Evolutionary conservation across 2,113 vertebrate genomes (phyloP).

Genomic region (Microtus ochrogaster): DNA sequence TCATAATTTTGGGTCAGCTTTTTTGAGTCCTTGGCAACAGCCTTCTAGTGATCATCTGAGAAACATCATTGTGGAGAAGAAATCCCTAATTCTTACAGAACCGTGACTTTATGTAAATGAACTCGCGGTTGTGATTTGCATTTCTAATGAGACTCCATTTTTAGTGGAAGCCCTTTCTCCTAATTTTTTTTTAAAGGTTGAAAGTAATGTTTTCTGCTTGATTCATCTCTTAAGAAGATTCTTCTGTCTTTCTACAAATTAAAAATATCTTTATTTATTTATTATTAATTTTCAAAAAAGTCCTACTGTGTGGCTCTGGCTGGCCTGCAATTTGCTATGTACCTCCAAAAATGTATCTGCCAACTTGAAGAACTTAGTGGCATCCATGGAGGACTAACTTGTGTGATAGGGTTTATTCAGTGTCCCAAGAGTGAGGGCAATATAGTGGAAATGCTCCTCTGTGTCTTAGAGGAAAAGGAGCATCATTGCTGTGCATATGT

Average conservation of each 20-base stretch:
- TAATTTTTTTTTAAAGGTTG: background rate
- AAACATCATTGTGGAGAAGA: background rate
- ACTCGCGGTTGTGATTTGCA: background rate
- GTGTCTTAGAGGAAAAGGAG: conserved; percentile 34
- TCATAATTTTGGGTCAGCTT: background rate
- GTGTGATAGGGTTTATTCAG: background rate
- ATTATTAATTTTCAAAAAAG: background rate
- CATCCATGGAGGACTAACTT: background rate
- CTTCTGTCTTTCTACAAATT: background rate
- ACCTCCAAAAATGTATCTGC: background rate
- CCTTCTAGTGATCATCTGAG: conserved; percentile 8
- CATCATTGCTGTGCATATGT: background rate
- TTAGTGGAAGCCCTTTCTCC: background rate
- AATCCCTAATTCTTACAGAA: background rate
- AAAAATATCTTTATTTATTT: background rate
- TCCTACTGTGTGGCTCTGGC: background rate
- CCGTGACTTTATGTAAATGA: conserved; percentile 11
- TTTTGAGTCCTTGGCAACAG: conserved; percentile 17
- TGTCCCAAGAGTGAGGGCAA: background rate
- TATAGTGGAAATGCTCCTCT: background rate
- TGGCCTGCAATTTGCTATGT: background rate
- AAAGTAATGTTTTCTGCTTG: background rate
- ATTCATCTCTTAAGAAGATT: background rate
- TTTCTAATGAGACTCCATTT: background rate
- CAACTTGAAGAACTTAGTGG: background rate